phyloP scores from a whole-genome alignment of 2,113 vertebrate species.

The Plestiodon gilberti region DNA sequence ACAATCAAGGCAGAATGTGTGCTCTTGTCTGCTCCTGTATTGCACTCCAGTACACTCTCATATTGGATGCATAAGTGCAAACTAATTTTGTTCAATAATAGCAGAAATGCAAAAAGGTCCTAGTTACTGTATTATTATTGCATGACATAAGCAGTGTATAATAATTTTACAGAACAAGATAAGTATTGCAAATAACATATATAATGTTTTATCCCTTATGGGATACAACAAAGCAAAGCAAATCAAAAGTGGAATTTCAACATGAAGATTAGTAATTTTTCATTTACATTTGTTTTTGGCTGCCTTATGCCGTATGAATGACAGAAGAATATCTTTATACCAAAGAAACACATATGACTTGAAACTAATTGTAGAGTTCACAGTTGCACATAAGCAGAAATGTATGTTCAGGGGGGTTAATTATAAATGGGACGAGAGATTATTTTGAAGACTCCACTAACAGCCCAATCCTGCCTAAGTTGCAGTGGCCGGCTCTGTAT shows the following conservation, averaged over 20 bases:
- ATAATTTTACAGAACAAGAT: neutral
- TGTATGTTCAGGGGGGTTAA: neutral
- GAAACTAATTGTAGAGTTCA: neutral
- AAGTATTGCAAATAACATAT: slow-evolving; percentile 1
- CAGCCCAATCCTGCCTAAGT: too few relatives aligned
- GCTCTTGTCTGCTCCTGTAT: neutral
- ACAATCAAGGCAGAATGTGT: neutral
- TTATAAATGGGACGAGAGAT: neutral
- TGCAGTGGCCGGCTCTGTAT: too few relatives aligned
- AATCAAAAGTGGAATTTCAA: slow-evolving; percentile 35
- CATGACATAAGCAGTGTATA: neutral
- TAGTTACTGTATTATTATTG: neutral
- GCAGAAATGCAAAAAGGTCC: neutral
- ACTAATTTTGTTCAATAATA: slow-evolving; percentile 1
- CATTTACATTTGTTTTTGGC: slow-evolving; percentile 28
- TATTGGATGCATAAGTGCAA: neutral
- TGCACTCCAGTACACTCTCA: neutral
- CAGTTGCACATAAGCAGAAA: neutral
- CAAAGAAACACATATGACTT: slow-evolving; percentile 4
- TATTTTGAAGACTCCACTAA: slow-evolving; percentile 26
- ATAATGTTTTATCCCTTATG: neutral
- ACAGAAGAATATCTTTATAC: neutral
- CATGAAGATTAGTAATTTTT: slow-evolving; percentile 27
- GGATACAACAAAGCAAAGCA: neutral
- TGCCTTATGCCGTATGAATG: slow-evolving; percentile 27